Base-by-base conservation (phyloP, 30 jellyfish, hydroid and myxozoan genomes). In the Mastigias papua region DNA sequence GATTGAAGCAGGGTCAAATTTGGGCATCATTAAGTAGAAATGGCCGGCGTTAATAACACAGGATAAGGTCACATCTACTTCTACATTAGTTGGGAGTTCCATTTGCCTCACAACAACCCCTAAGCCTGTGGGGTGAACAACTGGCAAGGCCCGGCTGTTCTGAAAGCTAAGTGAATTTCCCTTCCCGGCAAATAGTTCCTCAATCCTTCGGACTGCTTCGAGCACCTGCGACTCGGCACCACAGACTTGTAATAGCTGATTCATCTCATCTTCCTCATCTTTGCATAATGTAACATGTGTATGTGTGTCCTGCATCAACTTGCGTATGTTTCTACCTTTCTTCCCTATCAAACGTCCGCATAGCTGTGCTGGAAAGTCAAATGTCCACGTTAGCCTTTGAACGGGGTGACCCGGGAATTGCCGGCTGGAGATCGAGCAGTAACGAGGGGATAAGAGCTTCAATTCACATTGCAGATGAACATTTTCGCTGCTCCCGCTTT, bases 331-430 rank as follows among this genome's bases (percentile, higher is more conserved):
- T 16, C 79, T 69, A 20, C 97, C 97, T 30, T 60, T 75, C 65
- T 78, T 89, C 26, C 97, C 97, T 21, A 89, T 69, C 46, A 89
- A 73, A 35, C 97, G 89, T 20, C 97, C 97, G 63, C 97, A 89
- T 28, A 70, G 84, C 76, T 64, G 88, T 29, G 19, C 27, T 13
- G 97, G 97, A 62, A 89, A 89, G 78, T 89, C 97, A 35, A 78
- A 79, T 33, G 29, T 69, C 97, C 91, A 89, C 17, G 81, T 34
- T 11, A 77, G 89, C 61, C 17, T 32, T 31, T 49, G 85, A 16
- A 21, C 11, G 4, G 92, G 0, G 23, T 63, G 74, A 30, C 26
- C 25, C 4, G 64, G 72, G 35, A 49, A 75, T 21, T 50, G 91
- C 19, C 37, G 73, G 62, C 34, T 16, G 67, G 78, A 50, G n/a